Conservation (phyloP, 2,797 vertebrate genomes). For the Malurus leucopterus region DNA sequence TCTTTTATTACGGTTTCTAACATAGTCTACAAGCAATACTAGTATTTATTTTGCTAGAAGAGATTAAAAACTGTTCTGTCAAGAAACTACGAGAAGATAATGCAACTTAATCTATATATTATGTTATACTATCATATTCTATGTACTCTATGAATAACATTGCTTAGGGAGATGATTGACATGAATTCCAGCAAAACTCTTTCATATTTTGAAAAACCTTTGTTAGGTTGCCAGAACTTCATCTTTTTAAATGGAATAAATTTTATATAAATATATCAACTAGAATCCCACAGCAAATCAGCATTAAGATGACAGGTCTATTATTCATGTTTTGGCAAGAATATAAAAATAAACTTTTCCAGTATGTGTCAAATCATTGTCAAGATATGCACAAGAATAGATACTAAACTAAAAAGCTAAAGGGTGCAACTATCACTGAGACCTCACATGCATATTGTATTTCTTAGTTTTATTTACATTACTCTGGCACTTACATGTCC, state of each 20-base stretch:
- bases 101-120: neutral
- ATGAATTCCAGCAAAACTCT: neutral
- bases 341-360: neutral
- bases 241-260: neutral
- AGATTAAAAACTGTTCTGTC: neutral
- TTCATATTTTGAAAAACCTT: neutral
- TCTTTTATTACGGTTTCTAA: neutral
- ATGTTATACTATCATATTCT: neutral
- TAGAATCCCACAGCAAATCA: neutral
- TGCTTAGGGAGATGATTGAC: neutral
- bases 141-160: neutral
- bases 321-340: constrained; percentile 5
- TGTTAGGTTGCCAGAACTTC: constrained; percentile 3
- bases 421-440: neutral
- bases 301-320: neutral
- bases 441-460: neutral
- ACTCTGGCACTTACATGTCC: neutral
- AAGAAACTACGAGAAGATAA: neutral
- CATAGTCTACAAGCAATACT: neutral
- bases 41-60: neutral
- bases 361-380: neutral
- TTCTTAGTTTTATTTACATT: constrained; percentile 2
- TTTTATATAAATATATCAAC: neutral
- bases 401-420: neutral
- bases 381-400: neutral